phyloP scores from a whole-genome alignment of 2,113 vertebrate genomes.

The Oreotrochilus melanogaster region DNA sequence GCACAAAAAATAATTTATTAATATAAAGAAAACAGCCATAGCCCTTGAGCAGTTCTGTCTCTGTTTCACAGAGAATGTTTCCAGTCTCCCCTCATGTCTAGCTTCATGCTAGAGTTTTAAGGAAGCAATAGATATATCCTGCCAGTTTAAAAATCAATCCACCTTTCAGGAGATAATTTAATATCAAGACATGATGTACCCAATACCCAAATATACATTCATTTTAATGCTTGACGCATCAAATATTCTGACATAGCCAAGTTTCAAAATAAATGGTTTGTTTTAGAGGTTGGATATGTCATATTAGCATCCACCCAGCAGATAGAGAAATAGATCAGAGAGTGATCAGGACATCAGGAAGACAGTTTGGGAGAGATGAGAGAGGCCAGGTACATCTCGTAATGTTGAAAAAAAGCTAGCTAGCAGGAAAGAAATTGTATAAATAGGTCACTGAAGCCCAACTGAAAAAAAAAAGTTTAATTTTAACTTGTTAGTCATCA shows the following conservation, averaged over 20 bases:
- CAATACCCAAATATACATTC: slow-evolving; percentile 59
- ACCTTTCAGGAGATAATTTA: slow-evolving; percentile 59
- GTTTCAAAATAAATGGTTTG: slow-evolving; percentile 74
- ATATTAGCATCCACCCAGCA: slow-evolving; percentile 73
- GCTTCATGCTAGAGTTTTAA: slow-evolving; percentile 5
- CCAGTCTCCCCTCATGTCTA: background rate
- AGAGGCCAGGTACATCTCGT: slow-evolving; percentile 55
- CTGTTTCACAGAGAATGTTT: background rate
- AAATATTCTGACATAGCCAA: slow-evolving; percentile 34
- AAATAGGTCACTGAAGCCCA: slow-evolving; percentile 69
- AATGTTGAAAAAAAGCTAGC: slow-evolving; percentile 33
- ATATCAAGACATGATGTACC: slow-evolving; percentile 40
- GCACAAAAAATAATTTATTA: slow-evolving; percentile 40
- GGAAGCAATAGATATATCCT: slow-evolving; percentile 38
- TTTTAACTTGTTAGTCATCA: slow-evolving; percentile 52
- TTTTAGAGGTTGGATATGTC: slow-evolving; percentile 74
- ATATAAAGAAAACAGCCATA: slow-evolving; percentile 47
- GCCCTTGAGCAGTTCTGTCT: slow-evolving; percentile 41
- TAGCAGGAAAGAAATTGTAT: slow-evolving; percentile 49
- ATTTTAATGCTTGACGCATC: slow-evolving; percentile 49
- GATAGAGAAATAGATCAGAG: slow-evolving; percentile 73
- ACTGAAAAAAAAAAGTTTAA: slow-evolving; percentile 24
- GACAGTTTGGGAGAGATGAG: slow-evolving; percentile 71
- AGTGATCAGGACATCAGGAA: slow-evolving; percentile 71
- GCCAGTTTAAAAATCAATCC: slow-evolving; percentile 56